Percentiles rank a stretch among this genome's conserved stretches.
These are phyloP conservation scores for Zaprionus nigranus DNA, from an alignment of 1,140 invertebrate genomes.

Conservation along the genomic window DNA sequence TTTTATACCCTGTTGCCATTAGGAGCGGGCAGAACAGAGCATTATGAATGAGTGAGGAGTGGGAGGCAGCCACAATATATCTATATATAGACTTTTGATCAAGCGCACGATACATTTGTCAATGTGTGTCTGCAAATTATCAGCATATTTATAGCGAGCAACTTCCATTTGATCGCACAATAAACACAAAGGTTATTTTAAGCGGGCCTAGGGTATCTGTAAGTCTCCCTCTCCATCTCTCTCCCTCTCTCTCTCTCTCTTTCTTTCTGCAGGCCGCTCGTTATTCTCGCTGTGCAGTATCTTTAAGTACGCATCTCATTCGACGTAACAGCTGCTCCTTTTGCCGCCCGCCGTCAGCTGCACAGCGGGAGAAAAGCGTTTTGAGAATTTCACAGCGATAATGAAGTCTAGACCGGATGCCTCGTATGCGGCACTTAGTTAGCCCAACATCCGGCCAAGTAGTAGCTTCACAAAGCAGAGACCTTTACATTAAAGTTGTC, in stretches of 20 bases:
- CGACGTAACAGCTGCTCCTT: slow-evolving; percentile 52
- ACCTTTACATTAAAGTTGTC: slow-evolving; percentile 45
- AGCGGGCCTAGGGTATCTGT: background rate
- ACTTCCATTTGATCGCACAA: slow-evolving; percentile 6
- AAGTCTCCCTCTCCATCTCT: background rate
- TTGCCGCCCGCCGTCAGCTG: slow-evolving; percentile 42
- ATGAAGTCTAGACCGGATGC: slow-evolving; percentile 79
- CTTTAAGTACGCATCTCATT: slow-evolving; percentile 57
- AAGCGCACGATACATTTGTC: background rate
- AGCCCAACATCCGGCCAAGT: slow-evolving; percentile 23
- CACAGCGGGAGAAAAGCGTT: slow-evolving; percentile 33
- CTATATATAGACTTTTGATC: slow-evolving; percentile 2
- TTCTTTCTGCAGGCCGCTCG: too few relatives aligned
- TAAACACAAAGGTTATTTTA: background rate
- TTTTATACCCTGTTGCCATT: slow-evolving; percentile 16
- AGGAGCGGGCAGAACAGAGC: background rate
- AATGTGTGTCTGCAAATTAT: slow-evolving; percentile 9
- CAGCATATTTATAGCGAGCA: background rate
- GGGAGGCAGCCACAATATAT: background rate
- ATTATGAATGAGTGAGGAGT: background rate
- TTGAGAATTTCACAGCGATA: slow-evolving; percentile 51
- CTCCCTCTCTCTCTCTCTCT: too few relatives aligned
- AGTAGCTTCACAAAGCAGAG: slow-evolving; percentile 10
- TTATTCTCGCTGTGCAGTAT: slow-evolving; percentile 53
- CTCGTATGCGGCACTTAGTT: slow-evolving; percentile 55